Evolutionary conservation across 2,113 vertebrate species (phyloP).

Genomic region (Emydura subglobosa): DNA sequence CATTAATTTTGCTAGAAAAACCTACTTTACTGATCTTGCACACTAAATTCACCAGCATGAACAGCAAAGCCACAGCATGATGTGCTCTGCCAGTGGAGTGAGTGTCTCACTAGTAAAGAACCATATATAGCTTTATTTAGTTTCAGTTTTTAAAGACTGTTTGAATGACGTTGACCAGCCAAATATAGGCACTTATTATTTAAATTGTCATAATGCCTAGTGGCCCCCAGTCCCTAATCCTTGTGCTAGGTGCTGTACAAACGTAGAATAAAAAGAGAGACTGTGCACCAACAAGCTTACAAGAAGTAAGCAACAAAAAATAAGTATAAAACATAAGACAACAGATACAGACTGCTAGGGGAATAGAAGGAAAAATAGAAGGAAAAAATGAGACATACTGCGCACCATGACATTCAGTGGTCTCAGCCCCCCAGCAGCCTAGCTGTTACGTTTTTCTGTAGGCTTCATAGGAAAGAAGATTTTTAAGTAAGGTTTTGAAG

Average conservation of each 20-base stretch:
- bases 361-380: too few relatives aligned
- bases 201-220: not conserved
- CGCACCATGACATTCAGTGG: too few relatives aligned
- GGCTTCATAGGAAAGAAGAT: not conserved
- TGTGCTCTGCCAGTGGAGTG: not conserved
- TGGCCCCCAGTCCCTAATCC: too few relatives aligned
- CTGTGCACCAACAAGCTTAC: too few relatives aligned
- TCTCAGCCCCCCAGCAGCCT: too few relatives aligned
- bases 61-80: rapidly evolving
- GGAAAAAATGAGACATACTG: too few relatives aligned
- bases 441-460: not conserved
- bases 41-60: not conserved
- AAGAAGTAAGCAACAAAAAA: too few relatives aligned
- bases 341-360: too few relatives aligned
- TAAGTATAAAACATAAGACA: too few relatives aligned
- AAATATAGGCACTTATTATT: not conserved
- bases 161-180: not conserved
- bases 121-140: not conserved
- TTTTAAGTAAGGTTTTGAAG: not conserved
- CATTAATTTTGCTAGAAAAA: not conserved
- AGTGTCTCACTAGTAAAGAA: not conserved
- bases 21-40: not conserved
- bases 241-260: too few relatives aligned
- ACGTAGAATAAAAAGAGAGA: too few relatives aligned
- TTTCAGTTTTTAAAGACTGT: not conserved